A percentile compares a stretch with the other conserved stretches of the same genome.
Conservation (phyloP, 2,797 vertebrate genomes). For the Allobates femoralis region DNA sequence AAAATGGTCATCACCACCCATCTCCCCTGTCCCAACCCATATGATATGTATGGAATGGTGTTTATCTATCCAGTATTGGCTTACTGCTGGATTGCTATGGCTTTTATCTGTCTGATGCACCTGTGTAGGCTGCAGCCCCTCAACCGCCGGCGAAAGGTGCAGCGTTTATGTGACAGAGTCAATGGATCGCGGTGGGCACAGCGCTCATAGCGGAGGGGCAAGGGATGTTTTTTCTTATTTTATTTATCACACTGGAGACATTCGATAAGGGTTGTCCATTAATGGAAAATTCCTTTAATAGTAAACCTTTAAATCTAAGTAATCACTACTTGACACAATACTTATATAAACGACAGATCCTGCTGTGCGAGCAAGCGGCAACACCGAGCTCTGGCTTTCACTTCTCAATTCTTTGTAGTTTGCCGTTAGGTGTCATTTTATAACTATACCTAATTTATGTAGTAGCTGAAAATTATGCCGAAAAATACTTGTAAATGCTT, state of each 20-base stretch:
- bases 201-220: too few relatives aligned
- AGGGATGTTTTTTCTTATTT: too few relatives aligned
- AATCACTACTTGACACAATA: background rate
- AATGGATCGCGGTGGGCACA: too few relatives aligned
- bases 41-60: background rate
- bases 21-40: background rate
- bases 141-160: too few relatives aligned
- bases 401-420: background rate
- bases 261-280: too few relatives aligned
- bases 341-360: too few relatives aligned
- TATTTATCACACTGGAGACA: too few relatives aligned
- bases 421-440: constrained; percentile 25
- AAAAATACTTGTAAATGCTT: constrained; percentile 41
- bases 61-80: background rate
- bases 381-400: background rate
- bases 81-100: background rate
- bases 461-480: constrained; percentile 8
- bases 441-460: constrained; percentile 28
- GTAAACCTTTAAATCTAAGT: background rate
- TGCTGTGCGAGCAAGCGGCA: background rate
- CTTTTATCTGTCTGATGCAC: background rate
- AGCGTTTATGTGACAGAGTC: too few relatives aligned
- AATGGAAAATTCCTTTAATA: too few relatives aligned
- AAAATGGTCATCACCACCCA: background rate
- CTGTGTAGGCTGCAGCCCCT: too few relatives aligned